Conservation (phyloP, 2,113 vertebrate genomes). For the Rattus norvegicus region DNA sequence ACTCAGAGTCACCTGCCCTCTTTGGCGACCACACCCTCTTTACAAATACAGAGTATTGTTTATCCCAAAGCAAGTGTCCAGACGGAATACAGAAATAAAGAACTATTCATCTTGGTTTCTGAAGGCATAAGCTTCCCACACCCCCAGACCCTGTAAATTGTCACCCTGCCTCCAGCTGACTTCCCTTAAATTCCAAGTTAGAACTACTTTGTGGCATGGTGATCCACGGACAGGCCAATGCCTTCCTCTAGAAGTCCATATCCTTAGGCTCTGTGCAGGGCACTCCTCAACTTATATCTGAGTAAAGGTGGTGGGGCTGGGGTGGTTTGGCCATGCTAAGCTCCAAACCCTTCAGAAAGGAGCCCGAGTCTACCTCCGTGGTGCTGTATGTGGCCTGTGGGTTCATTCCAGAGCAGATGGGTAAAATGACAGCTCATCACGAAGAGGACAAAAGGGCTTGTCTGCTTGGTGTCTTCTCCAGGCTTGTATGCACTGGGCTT, state of each 20-base stretch:
- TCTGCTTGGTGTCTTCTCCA: not conserved
- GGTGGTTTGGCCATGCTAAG: not conserved
- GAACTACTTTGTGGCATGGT: not conserved
- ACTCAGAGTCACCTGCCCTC: not conserved
- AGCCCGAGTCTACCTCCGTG: not conserved
- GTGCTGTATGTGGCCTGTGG: not conserved
- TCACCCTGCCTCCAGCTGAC: not conserved
- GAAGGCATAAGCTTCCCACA: not conserved
- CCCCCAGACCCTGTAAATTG: not conserved
- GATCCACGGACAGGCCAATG: not conserved
- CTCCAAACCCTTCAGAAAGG: not conserved
- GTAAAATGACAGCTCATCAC: not conserved
- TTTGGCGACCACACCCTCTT: not conserved
- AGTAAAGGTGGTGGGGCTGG: not conserved
- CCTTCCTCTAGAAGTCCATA: not conserved
- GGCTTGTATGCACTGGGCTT: not conserved
- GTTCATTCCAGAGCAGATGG: not conserved
- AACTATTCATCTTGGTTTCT: not conserved
- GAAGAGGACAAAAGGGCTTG: not conserved
- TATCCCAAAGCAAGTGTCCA: not conserved
- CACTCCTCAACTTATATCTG: not conserved
- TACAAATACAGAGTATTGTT: not conserved
- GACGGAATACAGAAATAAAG: not conserved
- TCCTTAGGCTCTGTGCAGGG: not conserved
- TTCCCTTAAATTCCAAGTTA: not conserved